Evolutionary conservation across 2,113 vertebrate species (phyloP).

Genomic region (Aegithalos caudatus): DNA sequence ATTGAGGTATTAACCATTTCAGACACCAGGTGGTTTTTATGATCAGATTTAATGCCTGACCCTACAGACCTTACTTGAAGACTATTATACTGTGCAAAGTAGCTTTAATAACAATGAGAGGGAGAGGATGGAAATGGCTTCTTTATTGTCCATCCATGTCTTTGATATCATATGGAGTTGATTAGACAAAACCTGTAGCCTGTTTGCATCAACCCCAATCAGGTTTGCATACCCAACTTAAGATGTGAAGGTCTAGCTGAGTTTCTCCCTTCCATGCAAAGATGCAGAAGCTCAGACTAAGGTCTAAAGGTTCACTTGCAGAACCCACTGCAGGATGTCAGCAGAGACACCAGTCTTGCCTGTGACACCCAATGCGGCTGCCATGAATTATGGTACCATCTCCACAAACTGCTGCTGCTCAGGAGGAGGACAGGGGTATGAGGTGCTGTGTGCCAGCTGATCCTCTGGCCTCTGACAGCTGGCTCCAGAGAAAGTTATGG

Average conservation of each 20-base stretch:
- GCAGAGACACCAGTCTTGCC: background rate
- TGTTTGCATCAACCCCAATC: background rate
- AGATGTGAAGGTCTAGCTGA: background rate
- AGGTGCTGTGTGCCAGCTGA: accelerated
- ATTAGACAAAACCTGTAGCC: background rate
- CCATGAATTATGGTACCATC: background rate
- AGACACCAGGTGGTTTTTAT: conserved; percentile 62
- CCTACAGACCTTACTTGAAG: conserved; percentile 5
- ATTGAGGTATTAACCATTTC: conserved; percentile 47
- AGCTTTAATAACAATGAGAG: background rate
- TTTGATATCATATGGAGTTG: background rate
- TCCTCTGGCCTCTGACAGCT: background rate
- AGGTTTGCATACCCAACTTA: background rate
- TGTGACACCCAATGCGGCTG: background rate
- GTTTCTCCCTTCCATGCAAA: background rate
- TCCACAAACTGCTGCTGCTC: background rate
- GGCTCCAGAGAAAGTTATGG: background rate
- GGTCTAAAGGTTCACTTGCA: background rate
- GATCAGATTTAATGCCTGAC: conserved; percentile 43
- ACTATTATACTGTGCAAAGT: background rate
- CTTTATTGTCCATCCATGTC: background rate
- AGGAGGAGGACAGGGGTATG: background rate
- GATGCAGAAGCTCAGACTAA: background rate
- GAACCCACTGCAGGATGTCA: accelerated
- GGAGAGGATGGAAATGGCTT: background rate